A percentile compares a stretch with the other conserved stretches of the same genome.
These are phyloP conservation scores for Microtus pennsylvanicus DNA, from an alignment of 2,113 vertebrate genomes.

Conservation along the genomic window DNA sequence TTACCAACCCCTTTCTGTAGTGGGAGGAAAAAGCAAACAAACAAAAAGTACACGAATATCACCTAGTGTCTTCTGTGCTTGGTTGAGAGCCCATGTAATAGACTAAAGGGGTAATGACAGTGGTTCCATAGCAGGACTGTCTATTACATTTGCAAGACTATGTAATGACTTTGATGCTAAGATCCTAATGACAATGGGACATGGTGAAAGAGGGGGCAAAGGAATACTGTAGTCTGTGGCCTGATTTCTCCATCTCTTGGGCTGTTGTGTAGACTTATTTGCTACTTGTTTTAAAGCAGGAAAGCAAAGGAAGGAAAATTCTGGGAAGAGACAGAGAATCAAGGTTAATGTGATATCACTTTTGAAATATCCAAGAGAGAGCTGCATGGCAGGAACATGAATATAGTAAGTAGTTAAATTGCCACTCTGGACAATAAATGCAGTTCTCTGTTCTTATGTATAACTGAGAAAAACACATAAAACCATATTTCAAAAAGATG, in stretches of 20 bases:
- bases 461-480: not conserved
- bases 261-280: not conserved
- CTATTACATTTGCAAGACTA: not conserved
- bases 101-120: not conserved
- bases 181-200: not conserved
- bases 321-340: not conserved
- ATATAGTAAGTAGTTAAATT: not conserved
- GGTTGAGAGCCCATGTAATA: not conserved
- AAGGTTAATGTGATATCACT: not conserved
- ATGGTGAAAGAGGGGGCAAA: not conserved
- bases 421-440: not conserved
- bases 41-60: not conserved
- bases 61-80: not conserved
- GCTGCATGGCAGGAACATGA: not conserved
- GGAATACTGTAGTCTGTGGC: not conserved
- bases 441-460: not conserved
- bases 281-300: not conserved
- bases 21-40: not conserved
- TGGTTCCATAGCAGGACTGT: not conserved
- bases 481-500: not conserved
- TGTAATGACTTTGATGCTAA: not conserved
- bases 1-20: not conserved
- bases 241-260: not conserved
- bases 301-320: not conserved
- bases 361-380: not conserved